Conservation (phyloP, 2,797 vertebrate species). For the Otus scops region DNA sequence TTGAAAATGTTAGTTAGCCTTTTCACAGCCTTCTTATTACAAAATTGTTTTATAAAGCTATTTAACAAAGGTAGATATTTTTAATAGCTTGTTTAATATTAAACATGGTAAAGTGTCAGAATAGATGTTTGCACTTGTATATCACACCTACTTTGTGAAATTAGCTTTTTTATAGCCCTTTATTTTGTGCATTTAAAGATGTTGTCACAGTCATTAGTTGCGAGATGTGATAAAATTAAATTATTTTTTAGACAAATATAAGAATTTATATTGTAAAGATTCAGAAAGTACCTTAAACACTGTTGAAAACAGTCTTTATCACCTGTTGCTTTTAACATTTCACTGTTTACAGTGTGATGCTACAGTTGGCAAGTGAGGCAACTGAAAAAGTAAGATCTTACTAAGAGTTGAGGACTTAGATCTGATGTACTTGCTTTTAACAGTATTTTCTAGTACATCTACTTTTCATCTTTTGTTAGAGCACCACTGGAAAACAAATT, state of each 20-base stretch:
- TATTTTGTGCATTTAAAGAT: not conserved
- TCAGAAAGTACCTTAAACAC: not conserved
- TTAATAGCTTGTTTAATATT: not conserved
- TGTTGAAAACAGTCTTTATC: not conserved
- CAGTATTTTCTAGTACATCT: not conserved
- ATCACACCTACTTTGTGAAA: not conserved
- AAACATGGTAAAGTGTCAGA: not conserved
- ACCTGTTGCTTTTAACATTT: not conserved
- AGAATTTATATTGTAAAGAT: not conserved
- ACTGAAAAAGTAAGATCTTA: not conserved
- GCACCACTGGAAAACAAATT: conserved; percentile 18
- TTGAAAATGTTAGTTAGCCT: not conserved
- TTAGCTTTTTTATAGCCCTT: not conserved
- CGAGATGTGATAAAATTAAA: not conserved
- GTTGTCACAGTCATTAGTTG: not conserved
- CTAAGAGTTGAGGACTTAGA: not conserved
- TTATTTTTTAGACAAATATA: not conserved
- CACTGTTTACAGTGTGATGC: not conserved
- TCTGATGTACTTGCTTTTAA: not conserved
- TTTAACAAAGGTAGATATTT: not conserved
- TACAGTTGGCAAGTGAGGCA: not conserved
- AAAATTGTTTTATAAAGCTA: not conserved
- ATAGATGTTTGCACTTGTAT: not conserved
- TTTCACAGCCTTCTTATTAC: not conserved
- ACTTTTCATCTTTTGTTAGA: conserved; percentile 33